phyloP scores from a whole-genome alignment of 2,888 invertebrate species.

The Platynereis dumerilii region DNA sequence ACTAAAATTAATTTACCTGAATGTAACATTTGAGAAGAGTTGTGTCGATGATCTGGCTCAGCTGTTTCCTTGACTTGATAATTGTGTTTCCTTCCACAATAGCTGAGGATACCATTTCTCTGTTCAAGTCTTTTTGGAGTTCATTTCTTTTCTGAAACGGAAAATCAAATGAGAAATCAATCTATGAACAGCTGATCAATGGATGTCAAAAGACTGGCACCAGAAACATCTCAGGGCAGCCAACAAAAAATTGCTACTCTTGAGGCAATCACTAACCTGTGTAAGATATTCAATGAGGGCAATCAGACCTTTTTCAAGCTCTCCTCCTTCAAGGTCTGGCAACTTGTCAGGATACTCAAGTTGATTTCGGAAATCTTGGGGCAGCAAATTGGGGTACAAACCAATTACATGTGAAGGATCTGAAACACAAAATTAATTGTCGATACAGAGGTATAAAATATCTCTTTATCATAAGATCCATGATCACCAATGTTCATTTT shows the following conservation, averaged over 20 bases:
- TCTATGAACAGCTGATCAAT: not conserved
- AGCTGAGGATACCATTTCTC: slow-evolving; percentile 54
- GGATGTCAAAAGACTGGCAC: no score
- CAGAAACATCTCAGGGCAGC: no score
- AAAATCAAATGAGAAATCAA: not conserved
- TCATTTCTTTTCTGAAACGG: slow-evolving; percentile 60
- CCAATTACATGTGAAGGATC: slow-evolving; percentile 96
- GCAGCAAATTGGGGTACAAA: slow-evolving; percentile 87
- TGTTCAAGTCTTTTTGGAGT: slow-evolving; percentile 51
- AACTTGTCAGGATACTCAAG: slow-evolving; percentile 68
- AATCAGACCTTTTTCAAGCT: slow-evolving; percentile 84
- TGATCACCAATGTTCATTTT: not conserved
- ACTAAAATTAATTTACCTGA: slow-evolving; percentile 69
- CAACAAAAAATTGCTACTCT: no score
- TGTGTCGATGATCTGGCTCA: slow-evolving; percentile 94
- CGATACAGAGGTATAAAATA: not conserved
- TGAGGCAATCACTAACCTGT: slow-evolving; percentile 69
- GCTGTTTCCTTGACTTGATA: slow-evolving; percentile 70
- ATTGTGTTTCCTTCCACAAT: slow-evolving; percentile 63
- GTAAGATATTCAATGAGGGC: slow-evolving; percentile 91
- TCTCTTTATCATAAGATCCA: no score
- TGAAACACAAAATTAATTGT: slow-evolving; percentile 44
- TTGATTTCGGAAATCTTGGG: slow-evolving; percentile 67
- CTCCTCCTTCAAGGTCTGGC: slow-evolving; percentile 78
- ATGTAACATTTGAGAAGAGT: slow-evolving; percentile 96